Evolutionary conservation across 1,140 invertebrate species (phyloP), one percentile per base, ranked within the genome.

Genomic region (Antheraea pernyi): DNA sequence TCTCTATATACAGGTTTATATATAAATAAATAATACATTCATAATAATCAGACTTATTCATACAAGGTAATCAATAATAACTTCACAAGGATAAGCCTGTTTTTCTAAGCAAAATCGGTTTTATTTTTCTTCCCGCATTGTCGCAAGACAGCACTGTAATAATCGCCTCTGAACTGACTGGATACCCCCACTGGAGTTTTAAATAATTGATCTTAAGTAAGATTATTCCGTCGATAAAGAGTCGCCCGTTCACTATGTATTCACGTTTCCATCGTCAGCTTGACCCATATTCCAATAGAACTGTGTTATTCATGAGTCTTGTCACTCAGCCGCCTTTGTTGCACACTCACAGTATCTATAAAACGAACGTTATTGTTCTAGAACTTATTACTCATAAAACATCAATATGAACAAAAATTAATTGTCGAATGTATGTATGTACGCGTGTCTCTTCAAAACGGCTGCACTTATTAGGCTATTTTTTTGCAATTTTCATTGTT

Each of bases 221-320:
- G 72, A 73, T 78, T 78, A 75, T 59, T 72, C 62, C 65, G 42
- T 63, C 70, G 68, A 65, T 70, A 65, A 61, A 39, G 58, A 67
- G 66, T 53, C 46, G 16, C 11, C 63, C 46, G 65, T 53, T 64
- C 70, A 70, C 61, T 42, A 69, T 62, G 65, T 76, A 74, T 76
- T 78, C 73, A 80, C 74, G 69, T 74, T 71, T 80, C 73, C 79
- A 72, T 73, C 79, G 74, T 30, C 68, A 65, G 73, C 71, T 70
- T 85, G 84, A 84, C 84, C 86, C 78, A 88, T 84, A 84, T 85
- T 82, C 77, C 79, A 74, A 77, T 74, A 83, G 79, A 82, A 84
- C 79, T 81, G 84, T 82, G 83, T 85, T 84, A 85, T 85, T 87
- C 80, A 84, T 78, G 75, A 81, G 71, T 68, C 65, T 13, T 79